Evolutionary conservation across 2,113 vertebrate species (phyloP).

Genomic region (Nyctibius bracteatus): DNA sequence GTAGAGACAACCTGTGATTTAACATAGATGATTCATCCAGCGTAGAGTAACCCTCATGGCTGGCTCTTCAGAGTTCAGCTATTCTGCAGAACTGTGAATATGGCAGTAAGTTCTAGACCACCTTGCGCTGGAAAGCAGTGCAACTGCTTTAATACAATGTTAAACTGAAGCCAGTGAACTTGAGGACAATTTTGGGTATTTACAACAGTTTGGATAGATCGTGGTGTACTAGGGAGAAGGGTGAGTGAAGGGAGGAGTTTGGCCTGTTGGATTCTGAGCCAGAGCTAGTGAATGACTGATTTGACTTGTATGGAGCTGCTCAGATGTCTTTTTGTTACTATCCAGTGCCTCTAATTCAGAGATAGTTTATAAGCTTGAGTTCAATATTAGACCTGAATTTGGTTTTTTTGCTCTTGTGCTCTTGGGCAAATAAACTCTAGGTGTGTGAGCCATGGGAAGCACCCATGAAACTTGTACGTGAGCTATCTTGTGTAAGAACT

Average conservation of each 20-base stretch:
- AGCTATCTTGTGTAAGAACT: not conserved
- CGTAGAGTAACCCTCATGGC: not conserved
- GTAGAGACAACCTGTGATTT: not conserved
- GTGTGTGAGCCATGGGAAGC: not conserved
- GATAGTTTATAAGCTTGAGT: not conserved
- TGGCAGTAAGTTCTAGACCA: not conserved
- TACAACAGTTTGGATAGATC: accelerated
- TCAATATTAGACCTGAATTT: not conserved
- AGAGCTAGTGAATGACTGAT: not conserved
- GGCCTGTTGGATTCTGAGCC: not conserved
- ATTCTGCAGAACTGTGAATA: not conserved
- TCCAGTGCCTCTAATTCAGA: not conserved
- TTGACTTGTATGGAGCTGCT: not conserved
- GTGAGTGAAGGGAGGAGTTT: not conserved
- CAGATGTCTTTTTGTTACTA: not conserved
- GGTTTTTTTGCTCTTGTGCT: not conserved
- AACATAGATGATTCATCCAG: not conserved
- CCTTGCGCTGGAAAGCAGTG: not conserved
- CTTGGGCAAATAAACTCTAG: not conserved
- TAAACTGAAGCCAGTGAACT: not conserved
- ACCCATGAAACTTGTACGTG: not conserved
- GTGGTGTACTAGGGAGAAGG: not conserved
- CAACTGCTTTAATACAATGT: not conserved
- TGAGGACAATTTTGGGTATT: not conserved
- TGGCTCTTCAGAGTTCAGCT: not conserved